Base-by-base conservation (phyloP, 2,888 invertebrate genomes). In the Athalia circularis region DNA sequence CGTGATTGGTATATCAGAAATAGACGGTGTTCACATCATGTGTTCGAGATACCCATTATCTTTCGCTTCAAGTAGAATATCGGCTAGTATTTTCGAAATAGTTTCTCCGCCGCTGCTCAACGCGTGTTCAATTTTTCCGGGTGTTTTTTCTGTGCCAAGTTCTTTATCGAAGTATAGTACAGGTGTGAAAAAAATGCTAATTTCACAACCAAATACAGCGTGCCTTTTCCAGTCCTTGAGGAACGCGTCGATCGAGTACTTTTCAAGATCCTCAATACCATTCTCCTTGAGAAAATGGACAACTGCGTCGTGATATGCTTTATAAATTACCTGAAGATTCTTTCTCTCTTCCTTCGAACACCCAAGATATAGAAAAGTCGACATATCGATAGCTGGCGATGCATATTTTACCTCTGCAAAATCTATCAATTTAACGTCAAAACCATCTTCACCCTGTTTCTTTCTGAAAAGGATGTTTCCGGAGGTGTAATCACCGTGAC, bases 41-140 rank as follows among this genome's bases (percentile, higher is more conserved):
- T 61, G 59, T 85, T 79, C 47, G 87, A 80, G 72, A 82, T 83
- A 29, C 0, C 87, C 88, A 3, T 79, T 74, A 0, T 87, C 82
- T 3, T 80, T 83, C 77, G 88, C 78, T 50, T 86, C 84, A 7
- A 89, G 9, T 68, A 90, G 76, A 85, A 87, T 85, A 3, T 87
- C 85, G 5, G 83, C 87, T 67, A 89, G 82, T 9, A 82, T 47
- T 59, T 85, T 81, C 62, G 62, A 62, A 7, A 62, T 3, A 15
- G 9, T 13, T 4, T 43, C 62, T 62, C 62, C 62, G 9, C 62
- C 62, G 8, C 3, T 0, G 13, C 4, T 62, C 62, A 43, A 8
- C 43, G 9, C 8, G 7, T 13, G 8, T 62, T 62, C 15, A 7
- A 62, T 29, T 9, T 43, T 29, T 15, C 43, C 15, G 7, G 1